Evolutionary conservation across 1,140 invertebrate genomes (phyloP), one percentile per base, ranked within the genome.

Genomic region (Eueides isabella): DNA sequence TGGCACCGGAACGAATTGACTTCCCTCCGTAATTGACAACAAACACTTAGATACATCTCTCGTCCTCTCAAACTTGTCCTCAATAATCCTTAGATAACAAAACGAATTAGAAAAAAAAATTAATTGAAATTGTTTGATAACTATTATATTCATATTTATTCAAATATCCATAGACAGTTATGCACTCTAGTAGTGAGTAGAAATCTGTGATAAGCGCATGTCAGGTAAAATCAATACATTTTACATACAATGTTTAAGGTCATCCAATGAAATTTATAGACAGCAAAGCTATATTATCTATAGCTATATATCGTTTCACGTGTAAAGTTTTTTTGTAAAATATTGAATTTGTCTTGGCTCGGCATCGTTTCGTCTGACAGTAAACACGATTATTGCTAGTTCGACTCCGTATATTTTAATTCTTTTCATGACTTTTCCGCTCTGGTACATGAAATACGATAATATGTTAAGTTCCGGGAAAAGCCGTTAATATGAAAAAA

Each of bases 151-250:
- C 9, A 55, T 26, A 19, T 23, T 23, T 23, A 55, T 55, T 55
- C 19, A 7, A 55, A 55, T 14, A 2, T 55, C 48, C 19, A 55
- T 44, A 19, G 2, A 55, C 23, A 55, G 23, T 11, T 26, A 26
- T 26, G 48, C 23, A 26, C 19, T 26, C 19, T 9, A 44, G 31
- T 55, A 14, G 23, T 26, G 19, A 26, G 48, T 19, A 12, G 48
- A 55, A 26, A 55, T 55, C 28, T 31, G 29, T 29, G 44, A 55
- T 68, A 55, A 55, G 28, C 66, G 31, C 66, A 48, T 68, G 44
- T 48, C 44, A 68, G 41, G n/a, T 68, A 55, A 68, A 68, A 68
- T 68, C 66, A 55, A 68, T 68, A 68, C 30, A 19, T 14, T 23
- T 26, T 4, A 55, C 48, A 55, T 55, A 26, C 48, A 55, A 55